Evolutionary conservation across 1,140 invertebrate genomes (phyloP).

Genomic region (Drosophila watanabei): DNA sequence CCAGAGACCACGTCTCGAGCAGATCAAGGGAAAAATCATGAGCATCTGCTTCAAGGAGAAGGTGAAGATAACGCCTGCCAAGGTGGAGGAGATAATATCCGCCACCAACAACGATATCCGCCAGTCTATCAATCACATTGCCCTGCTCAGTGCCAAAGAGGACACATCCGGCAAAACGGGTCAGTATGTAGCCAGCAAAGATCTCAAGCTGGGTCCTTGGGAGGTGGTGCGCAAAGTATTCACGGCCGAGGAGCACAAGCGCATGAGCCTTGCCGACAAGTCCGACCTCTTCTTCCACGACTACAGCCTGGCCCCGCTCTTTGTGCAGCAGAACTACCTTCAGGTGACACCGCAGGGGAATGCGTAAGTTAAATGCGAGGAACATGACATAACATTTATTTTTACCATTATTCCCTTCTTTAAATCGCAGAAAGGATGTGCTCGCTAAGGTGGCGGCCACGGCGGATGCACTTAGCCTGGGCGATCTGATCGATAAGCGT

Average conservation of each 20-base stretch:
- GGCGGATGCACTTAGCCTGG: slow-evolving; percentile 93
- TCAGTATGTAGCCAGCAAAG: slow-evolving; percentile 88
- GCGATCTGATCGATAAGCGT: slow-evolving; percentile 93
- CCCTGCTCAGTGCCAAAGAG: slow-evolving; percentile 89
- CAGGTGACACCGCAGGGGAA: slow-evolving; percentile 89
- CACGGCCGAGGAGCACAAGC: slow-evolving; percentile 92
- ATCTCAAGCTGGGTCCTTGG: slow-evolving; percentile 96
- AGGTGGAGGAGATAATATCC: slow-evolving; percentile 93
- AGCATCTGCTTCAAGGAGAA: slow-evolving; percentile 97
- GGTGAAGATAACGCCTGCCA: slow-evolving; percentile 92
- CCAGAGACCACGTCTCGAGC: slow-evolving; percentile 92
- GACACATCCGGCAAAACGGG: slow-evolving; percentile 1
- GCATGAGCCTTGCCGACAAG: slow-evolving; percentile 94
- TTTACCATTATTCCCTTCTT: too few species aligned
- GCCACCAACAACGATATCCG: slow-evolving; percentile 97
- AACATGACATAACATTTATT: background rate
- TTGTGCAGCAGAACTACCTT: slow-evolving; percentile 99
- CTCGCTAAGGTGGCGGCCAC: slow-evolving; percentile 91
- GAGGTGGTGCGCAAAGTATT: slow-evolving; percentile 97
- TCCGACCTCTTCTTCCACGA: slow-evolving; percentile 98
- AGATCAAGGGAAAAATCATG: slow-evolving; percentile 97
- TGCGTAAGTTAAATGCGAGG: slow-evolving; percentile 86
- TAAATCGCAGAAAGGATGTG: slow-evolving; percentile 86
- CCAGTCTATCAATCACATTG: slow-evolving; percentile 95
- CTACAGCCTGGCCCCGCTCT: slow-evolving; percentile 97